These are phyloP conservation scores for Phyllotreta striolata DNA, from an alignment of 2,888 invertebrate genomes.

Conservation along the genomic window DNA sequence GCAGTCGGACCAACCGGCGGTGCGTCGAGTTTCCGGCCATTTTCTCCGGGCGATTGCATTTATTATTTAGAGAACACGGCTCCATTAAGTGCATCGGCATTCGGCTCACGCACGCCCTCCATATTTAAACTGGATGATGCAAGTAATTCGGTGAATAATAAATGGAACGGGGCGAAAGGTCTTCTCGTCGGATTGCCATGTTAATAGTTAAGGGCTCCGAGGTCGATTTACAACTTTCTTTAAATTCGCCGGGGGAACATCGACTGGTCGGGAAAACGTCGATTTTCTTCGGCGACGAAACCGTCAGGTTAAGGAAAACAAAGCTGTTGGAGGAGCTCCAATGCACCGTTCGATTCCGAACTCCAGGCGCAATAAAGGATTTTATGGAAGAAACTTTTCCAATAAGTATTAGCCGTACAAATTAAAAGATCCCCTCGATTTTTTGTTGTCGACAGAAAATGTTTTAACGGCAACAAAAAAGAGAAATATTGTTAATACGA, in stretches of 20 bases:
- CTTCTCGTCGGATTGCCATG: slow-evolving; percentile 16
- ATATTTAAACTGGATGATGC: slow-evolving; percentile 55
- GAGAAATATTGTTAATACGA: no score
- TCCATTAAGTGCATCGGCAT: slow-evolving; percentile 57
- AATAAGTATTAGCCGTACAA: slow-evolving; percentile 44
- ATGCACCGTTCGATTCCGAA: neutral
- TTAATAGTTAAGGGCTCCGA: slow-evolving; percentile 15
- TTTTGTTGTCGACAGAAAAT: no score
- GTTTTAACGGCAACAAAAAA: no score
- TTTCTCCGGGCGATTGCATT: slow-evolving; percentile 52
- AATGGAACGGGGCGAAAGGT: slow-evolving; percentile 38
- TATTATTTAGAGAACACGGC: slow-evolving; percentile 56
- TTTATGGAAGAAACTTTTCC: slow-evolving; percentile 57
- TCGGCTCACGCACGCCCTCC: slow-evolving; percentile 54
- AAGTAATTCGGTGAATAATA: slow-evolving; percentile 55
- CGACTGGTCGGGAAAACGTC: no score
- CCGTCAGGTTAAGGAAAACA: no score
- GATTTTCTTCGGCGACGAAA: neutral
- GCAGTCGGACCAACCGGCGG: slow-evolving; percentile 23
- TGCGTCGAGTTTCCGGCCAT: slow-evolving; percentile 34
- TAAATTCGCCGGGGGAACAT: neutral
- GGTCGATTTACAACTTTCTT: slow-evolving; percentile 1
- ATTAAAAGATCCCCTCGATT: slow-evolving; percentile 26
- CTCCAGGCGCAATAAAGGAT: slow-evolving; percentile 55
- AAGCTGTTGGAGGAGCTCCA: no score